These are phyloP conservation scores for Stylophora pistillata DNA, from an alignment of 64 coral and sea anemone genomes.

Conservation along the genomic window DNA sequence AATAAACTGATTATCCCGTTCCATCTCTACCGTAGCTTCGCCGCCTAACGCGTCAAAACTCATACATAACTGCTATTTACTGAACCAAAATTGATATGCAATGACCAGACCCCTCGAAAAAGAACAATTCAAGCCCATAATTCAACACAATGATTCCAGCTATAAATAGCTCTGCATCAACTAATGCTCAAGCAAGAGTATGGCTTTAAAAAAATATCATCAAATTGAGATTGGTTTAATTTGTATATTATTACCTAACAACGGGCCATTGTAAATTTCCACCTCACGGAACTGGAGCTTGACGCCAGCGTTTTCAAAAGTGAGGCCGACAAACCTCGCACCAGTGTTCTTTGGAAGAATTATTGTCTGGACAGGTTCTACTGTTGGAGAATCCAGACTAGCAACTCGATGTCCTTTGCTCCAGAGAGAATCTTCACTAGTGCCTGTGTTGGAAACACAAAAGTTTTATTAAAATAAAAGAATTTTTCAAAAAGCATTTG, in stretches of 20 bases:
- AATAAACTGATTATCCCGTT: too few relatives aligned
- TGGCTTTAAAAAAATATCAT: too few relatives aligned
- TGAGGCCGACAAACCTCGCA: neutral
- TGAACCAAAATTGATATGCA: too few relatives aligned
- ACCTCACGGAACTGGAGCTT: neutral
- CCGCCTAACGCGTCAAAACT: too few relatives aligned
- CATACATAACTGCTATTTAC: neutral
- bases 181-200: too few relatives aligned
- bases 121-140: too few relatives aligned
- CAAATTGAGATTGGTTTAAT: neutral
- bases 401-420: neutral
- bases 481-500: neutral
- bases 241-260: neutral
- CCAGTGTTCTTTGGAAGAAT: neutral
- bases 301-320: neutral
- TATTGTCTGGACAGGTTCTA: neutral
- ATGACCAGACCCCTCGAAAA: too few relatives aligned
- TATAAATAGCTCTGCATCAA: too few relatives aligned
- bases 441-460: neutral
- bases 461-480: neutral
- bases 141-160: too few relatives aligned
- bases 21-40: too few relatives aligned
- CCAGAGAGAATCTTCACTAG: neutral
- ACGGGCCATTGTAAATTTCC: neutral
- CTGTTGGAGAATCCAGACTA: neutral